Base-by-base conservation (phyloP, 2,888 invertebrate species). In the Meiosimyza decipiens region DNA sequence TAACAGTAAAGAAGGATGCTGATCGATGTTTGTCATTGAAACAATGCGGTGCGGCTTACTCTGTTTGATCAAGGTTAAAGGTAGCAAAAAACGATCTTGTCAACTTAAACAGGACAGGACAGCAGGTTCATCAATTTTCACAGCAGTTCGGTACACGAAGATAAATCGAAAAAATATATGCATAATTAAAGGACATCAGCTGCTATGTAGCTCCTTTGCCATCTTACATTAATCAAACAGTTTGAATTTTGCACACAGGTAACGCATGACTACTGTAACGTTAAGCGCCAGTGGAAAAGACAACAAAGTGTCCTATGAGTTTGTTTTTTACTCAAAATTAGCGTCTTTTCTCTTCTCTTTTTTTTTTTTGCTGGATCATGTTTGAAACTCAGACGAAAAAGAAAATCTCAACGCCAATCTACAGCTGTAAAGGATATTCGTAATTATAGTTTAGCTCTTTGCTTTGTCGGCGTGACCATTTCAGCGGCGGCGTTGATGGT, bases 181-280 rank as follows among this genome's bases (percentile, higher is more conserved):
- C 40, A 7, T 40, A 40, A 40, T 40, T 40, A 40, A 40, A 40
- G 40, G 40, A 40, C 9, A 40, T 40, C 40, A 40, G 40, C 40
- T 40, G 40, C 40, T 40, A 7, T 5, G 9, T 9, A 28, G 40
- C 40, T 7, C 0, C 40, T 40, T 40, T 40, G 40, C 2, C 62
- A 72, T 66, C 54, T 75, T 75, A 71, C 73, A 75, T 77, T 75
- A 77, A 77, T 77, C 76, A 77, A 77, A 77, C 75, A 77, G 76
- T 77, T 62, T 73, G 76, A 74, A 68, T 63, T 76, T 71, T 64
- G 52, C 12, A 49, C 71, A 71, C 60, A 71, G 54, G 15, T 57
- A 51, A 6, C 54, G 57, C 18, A 63, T 54, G 51, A 22, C 52
- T 33, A 52, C 15, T 52, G 40, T 9, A 40, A 40, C 4, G 4